Evolutionary conservation across 1,140 invertebrate species (phyloP), one percentile per base, ranked within the genome.

Genomic region (Zaprionus vittiger): DNA sequence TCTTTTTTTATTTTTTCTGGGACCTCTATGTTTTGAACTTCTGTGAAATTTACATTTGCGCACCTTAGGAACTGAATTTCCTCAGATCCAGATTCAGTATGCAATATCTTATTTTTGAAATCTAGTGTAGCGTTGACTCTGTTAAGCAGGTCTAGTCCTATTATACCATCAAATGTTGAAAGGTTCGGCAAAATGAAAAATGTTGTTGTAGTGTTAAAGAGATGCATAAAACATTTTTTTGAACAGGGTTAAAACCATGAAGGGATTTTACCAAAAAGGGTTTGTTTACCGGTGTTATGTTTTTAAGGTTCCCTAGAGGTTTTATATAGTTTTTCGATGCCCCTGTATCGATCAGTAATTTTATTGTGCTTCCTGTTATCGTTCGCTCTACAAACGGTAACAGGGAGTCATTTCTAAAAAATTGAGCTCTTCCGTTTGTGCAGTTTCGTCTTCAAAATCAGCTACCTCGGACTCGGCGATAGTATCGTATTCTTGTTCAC

Each of bases 21-120:
- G 41, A 44, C 41, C 2, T 44, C 41, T 44, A 44, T 17, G 41
- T 44, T 44, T 17, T 44, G 41, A 17, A 44, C 41, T 44, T 44
- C 41, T 44, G 41, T 44, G 41, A 44, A 17, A 17, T 44, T 44
- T 44, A 44, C 41, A 17, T 44, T 17, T 44, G n/a, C 41, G 6
- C 41, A 17, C 41, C n/a, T 44, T 44, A 44, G 41, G n/a, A 17
- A 44, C 41, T 37, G 11, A 59, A 17, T 34, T 20, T 59, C 17
- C n/a, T 31, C 54, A 56, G 7, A 28, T 41, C 56, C 31, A 26
- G 59, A 44, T 61, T 61, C 38, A 47, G 17, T 61, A 44, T 61
- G 22, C 17, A 44, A 44, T 9, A 47, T 31, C 4, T 63, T 63
- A 49, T 49, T 63, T 63, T 63, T 63, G 9, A 65, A 55, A 34